Base-by-base conservation (phyloP, 2,888 invertebrate genomes). In the Drosophila lutescens region DNA sequence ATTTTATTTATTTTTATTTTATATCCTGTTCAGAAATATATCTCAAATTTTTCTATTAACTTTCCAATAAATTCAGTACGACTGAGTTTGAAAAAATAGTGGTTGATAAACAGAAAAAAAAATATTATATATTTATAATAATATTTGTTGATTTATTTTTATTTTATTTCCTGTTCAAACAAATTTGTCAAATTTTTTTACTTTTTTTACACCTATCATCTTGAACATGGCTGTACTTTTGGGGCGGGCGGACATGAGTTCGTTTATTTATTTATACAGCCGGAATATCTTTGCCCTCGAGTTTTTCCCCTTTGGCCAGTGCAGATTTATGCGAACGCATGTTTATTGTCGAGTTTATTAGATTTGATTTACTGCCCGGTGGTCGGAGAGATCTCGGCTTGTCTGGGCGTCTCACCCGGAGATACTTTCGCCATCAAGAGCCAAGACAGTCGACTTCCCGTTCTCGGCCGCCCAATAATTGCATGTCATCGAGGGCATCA, bases 271-370 rank as follows among this genome's bases (percentile, higher is more conserved):
- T 82, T 82, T 82, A 82, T 86, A 77, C 80, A 74, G 78, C 23
- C 23, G 61, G 41, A 43, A 41, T 38, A 50, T 36, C n/a, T 36
- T 26, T 44, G 36, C 61, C 20, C 20, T n/a, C 15, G 32, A 38
- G 36, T 36, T 56, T 47, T 26, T 26, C 46, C 53, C 56, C 41
- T 46, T 47, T 15, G 47, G 34, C 34, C 20, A 32, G 10, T 36
- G 47, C 66, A 83, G 83, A 83, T 83, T 83, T 83, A 83, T 83
- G 84, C 70, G 81, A 74, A 62, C 55, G 69, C 86, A 79, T 76
- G 83, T 84, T 84, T 83, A 83, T 86, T 83, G 87, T 83, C 78
- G 87, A 84, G 87, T 86, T 83, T 83, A 83, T 83, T 83, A 83
- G 83, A 83, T 83, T 83, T 83, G 87, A 83, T 83, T 83, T 83